Evolutionary conservation across 2,888 invertebrate genomes (phyloP).

Genomic region (Villa cingulata): DNA sequence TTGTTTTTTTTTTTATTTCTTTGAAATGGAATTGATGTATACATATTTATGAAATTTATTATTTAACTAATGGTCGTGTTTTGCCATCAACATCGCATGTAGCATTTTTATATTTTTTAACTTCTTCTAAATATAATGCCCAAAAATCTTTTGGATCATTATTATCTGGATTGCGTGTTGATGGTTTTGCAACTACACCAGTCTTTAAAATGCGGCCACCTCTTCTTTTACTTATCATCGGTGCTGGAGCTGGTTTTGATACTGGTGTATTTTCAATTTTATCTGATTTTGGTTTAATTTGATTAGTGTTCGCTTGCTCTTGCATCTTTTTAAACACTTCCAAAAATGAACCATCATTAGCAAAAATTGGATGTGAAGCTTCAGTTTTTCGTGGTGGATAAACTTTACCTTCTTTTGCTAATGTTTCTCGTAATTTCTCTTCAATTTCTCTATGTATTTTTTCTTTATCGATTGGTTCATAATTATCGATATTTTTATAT

Average conservation of each 20-base stretch:
- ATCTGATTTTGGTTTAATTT: neutral
- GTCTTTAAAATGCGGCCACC: constrained; percentile 81
- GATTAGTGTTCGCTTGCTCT: constrained; percentile 35
- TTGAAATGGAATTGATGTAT: constrained; percentile 13
- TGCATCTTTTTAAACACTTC: constrained; percentile 88
- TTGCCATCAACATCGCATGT: constrained; percentile 86
- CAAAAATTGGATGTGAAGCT: constrained; percentile 35
- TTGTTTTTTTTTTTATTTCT: too few relatives aligned
- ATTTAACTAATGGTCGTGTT: constrained; percentile 83
- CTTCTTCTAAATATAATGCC: constrained; percentile 88
- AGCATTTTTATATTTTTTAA: constrained; percentile 80
- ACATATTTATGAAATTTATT: constrained; percentile 22
- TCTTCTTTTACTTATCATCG: constrained; percentile 64
- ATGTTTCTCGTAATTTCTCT: constrained; percentile 29
- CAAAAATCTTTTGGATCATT: constrained; percentile 69
- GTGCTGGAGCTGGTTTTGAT: constrained; percentile 36
- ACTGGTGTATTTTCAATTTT: constrained; percentile 7
- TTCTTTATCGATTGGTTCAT: constrained; percentile 27
- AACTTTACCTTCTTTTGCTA: constrained; percentile 34
- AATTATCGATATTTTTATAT: neutral
- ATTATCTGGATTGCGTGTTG: constrained; percentile 42
- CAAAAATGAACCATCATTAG: constrained; percentile 78
- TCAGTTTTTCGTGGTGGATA: constrained; percentile 51
- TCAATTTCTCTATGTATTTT: constrained; percentile 35
- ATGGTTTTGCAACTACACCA: constrained; percentile 76